Evolutionary conservation across 2,797 vertebrate genomes (phyloP).

Genomic region (Acipenser transmontanus): DNA sequence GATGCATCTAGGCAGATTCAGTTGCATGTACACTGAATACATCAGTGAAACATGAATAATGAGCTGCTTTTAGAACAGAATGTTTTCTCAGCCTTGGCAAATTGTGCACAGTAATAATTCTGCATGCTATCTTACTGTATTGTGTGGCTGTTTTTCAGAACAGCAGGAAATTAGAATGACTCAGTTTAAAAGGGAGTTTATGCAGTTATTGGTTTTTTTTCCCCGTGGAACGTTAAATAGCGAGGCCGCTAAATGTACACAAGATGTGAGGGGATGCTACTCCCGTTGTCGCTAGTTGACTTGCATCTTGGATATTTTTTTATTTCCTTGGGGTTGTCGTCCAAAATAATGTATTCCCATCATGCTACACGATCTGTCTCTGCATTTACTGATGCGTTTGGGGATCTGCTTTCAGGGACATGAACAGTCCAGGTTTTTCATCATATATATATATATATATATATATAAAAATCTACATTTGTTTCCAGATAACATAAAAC

Average conservation of each 20-base stretch:
- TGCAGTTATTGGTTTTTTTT: neutral
- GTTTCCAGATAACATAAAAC: too few relatives aligned
- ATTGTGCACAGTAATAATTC: constrained; percentile 7
- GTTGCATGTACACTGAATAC: neutral
- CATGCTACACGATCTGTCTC: too few relatives aligned
- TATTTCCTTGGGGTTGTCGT: too few relatives aligned
- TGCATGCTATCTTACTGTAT: constrained; percentile 2
- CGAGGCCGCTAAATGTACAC: neutral
- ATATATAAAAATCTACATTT: too few relatives aligned
- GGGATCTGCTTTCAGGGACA: too few relatives aligned
- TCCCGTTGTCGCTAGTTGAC: too few relatives aligned
- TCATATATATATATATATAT: too few relatives aligned
- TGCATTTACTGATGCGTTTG: too few relatives aligned
- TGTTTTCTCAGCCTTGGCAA: constrained; percentile 1
- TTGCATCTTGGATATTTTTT: too few relatives aligned
- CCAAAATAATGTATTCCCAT: too few relatives aligned
- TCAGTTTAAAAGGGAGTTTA: constrained; percentile 3
- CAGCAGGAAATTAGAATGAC: constrained; percentile 4
- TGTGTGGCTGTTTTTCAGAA: neutral
- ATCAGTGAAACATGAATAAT: neutral
- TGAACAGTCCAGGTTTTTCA: too few relatives aligned
- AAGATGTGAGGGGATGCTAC: neutral
- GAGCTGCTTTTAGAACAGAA: constrained; percentile 2
- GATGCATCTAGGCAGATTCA: neutral
- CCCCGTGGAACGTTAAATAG: neutral